phyloP scores from a whole-genome alignment of 2,888 invertebrate species.

The Heteromurus nitidus region DNA sequence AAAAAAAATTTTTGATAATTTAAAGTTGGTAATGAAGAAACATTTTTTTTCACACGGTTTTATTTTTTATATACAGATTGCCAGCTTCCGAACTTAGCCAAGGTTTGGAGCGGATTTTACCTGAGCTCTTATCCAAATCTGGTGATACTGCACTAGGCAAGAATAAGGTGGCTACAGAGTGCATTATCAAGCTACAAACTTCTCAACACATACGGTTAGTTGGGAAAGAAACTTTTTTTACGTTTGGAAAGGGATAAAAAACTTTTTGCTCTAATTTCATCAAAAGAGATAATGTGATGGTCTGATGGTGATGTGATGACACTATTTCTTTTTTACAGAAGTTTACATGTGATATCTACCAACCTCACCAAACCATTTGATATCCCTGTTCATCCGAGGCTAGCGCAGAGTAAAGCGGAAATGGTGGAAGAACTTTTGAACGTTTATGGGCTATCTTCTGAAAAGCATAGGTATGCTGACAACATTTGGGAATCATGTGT shows the following conservation, averaged over 20 bases:
- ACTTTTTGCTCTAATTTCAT: not conserved
- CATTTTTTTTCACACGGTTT: not conserved
- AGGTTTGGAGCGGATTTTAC: conserved; percentile 87
- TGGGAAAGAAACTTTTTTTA: no score
- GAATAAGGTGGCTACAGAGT: conserved; percentile 91
- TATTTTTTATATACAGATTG: conserved; percentile 79
- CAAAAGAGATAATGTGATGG: not conserved
- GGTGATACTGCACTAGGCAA: conserved; percentile 91
- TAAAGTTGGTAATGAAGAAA: not conserved
- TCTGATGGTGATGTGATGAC: no score
- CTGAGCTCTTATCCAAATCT: conserved; percentile 88
- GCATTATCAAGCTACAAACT: conserved; percentile 83
- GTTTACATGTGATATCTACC: conserved; percentile 87
- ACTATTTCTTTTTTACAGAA: conserved; percentile 77
- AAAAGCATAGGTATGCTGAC: conserved; percentile 88
- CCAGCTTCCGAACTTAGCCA: conserved; percentile 88
- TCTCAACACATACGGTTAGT: conserved; percentile 83
- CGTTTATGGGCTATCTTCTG: conserved; percentile 89
- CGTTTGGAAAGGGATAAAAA: no score
- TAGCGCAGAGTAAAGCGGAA: conserved; percentile 89
- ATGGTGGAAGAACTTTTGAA: conserved; percentile 91
- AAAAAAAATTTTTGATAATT: no score
- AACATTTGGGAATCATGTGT: no score
- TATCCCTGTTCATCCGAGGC: conserved; percentile 88
- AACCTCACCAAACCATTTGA: conserved; percentile 89